Conservation (phyloP, 2,113 vertebrate genomes). For the Petroica traversi region DNA sequence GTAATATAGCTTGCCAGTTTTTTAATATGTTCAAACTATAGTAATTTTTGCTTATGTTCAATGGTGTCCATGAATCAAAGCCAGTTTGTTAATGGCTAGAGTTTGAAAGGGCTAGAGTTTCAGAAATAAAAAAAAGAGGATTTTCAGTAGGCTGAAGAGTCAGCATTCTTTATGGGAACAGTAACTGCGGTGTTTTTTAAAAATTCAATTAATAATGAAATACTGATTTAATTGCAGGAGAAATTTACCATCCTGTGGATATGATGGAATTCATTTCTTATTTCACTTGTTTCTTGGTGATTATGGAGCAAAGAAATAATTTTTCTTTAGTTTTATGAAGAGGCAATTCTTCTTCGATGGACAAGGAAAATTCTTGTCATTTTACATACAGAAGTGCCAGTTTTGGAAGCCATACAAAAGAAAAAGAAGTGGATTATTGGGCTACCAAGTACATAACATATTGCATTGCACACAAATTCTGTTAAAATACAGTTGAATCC, state of each 20-base stretch:
- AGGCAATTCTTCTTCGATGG: neutral
- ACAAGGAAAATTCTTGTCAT: neutral
- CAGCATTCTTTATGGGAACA: neutral
- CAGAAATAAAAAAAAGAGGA: neutral
- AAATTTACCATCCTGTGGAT: neutral
- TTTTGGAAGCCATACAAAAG: neutral
- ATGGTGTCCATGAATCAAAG: neutral
- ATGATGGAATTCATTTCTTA: neutral
- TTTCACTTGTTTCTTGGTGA: neutral
- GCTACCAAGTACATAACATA: neutral
- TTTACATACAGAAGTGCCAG: neutral
- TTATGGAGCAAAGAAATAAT: neutral
- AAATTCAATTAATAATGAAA: neutral
- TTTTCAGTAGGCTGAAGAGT: neutral
- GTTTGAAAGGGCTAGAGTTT: neutral
- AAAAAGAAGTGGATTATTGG: neutral
- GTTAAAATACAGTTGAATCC: neutral
- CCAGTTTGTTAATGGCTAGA: neutral
- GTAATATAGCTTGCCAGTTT: neutral
- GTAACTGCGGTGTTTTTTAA: neutral
- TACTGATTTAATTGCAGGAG: neutral
- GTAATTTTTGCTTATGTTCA: neutral
- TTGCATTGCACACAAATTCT: neutral
- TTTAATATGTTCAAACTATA: neutral
- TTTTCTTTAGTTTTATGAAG: neutral